These are phyloP conservation scores for Ruditapes philippinarum DNA, from an alignment of 1,140 invertebrate species.

Conservation along the genomic window DNA sequence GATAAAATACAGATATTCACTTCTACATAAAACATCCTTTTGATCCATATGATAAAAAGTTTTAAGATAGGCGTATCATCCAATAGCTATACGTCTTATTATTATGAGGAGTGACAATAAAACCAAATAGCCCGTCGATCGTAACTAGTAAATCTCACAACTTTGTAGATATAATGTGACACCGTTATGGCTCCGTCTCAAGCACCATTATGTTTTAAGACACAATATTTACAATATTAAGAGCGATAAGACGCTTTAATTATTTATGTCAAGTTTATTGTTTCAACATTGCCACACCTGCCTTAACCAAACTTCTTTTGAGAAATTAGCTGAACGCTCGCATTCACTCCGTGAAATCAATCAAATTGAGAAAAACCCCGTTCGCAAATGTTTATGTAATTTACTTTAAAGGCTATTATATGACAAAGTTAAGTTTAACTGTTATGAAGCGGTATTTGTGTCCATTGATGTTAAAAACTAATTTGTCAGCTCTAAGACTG, in stretches of 20 bases:
- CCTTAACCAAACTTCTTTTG: background rate
- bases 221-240: conserved; percentile 18
- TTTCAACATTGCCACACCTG: conserved; percentile 31
- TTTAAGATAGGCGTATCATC: too few species aligned
- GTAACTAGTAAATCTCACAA: too few species aligned
- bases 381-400: conserved; percentile 4
- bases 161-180: background rate
- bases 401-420: background rate
- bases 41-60: too few species aligned
- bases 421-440: background rate
- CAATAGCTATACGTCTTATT: too few species aligned
- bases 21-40: too few species aligned
- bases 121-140: too few species aligned
- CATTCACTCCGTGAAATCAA: conserved; percentile 24
- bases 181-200: background rate
- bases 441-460: conserved; percentile 3
- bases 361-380: background rate
- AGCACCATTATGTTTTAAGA: background rate
- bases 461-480: background rate
- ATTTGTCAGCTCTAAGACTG: background rate
- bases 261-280: conserved; percentile 40
- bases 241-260: conserved; percentile 5
- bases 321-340: conserved; percentile 9
- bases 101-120: too few species aligned
- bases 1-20: too few species aligned